Conservation (phyloP, 2,113 vertebrate genomes). For the Leucosticte australis region DNA sequence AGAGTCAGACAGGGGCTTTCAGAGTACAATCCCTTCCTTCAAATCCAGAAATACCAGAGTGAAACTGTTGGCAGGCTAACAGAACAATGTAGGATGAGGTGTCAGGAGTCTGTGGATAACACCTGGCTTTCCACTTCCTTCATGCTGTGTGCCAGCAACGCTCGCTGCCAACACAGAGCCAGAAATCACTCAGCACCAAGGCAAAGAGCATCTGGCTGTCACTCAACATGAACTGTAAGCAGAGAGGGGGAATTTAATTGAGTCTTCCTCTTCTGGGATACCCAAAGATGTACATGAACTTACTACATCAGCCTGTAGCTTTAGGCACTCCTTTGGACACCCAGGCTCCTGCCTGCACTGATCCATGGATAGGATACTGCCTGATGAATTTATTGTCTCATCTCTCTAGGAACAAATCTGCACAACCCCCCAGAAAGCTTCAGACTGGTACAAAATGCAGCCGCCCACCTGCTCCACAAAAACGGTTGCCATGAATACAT, state of each 20-base stretch:
- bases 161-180: background rate
- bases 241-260: background rate
- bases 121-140: constrained; percentile 53
- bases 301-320: background rate
- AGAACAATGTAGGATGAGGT: background rate
- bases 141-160: background rate
- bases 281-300: background rate
- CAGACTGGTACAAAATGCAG: background rate
- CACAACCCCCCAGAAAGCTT: background rate
- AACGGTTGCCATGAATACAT: constrained; percentile 44
- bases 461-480: constrained; percentile 38
- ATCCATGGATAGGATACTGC: background rate
- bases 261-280: background rate
- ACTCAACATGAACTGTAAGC: background rate
- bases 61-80: background rate
- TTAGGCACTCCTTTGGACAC: background rate
- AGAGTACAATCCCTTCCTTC: background rate
- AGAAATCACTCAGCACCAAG: background rate
- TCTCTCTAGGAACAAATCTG: background rate
- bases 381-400: background rate
- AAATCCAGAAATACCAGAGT: constrained; percentile 4
- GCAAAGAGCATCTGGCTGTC: constrained; percentile 28
- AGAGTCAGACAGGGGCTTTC: background rate
- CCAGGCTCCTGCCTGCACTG: background rate
- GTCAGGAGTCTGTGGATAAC: constrained; percentile 26